Conservation (phyloP, 1,140 invertebrate genomes). For the Halotydeus destructor region DNA sequence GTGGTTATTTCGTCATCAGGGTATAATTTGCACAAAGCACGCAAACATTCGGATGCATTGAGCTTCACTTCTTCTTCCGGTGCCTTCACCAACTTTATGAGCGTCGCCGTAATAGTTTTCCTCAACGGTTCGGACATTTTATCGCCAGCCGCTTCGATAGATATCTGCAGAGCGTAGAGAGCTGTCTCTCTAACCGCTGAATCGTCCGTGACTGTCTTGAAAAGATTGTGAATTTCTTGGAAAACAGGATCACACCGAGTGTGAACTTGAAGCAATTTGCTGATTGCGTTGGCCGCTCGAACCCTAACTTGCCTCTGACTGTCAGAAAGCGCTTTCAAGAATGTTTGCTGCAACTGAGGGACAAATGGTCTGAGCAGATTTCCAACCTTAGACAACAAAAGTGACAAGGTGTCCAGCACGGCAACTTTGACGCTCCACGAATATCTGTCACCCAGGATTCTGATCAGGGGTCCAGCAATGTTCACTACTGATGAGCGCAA, state of each 20-base stretch:
- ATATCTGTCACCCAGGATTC: conserved; percentile 89
- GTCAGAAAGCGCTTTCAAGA: conserved; percentile 79
- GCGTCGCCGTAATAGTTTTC: conserved; percentile 46
- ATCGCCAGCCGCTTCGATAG: conserved; percentile 56
- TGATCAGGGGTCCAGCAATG: conserved; percentile 89
- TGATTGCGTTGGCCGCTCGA: conserved; percentile 64
- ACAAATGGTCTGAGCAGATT: conserved; percentile 88
- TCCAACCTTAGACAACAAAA: conserved; percentile 73
- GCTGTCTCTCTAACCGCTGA: conserved; percentile 50
- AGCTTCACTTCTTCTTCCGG: conserved; percentile 56
- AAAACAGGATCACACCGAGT: conserved; percentile 61
- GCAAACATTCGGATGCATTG: conserved; percentile 64
- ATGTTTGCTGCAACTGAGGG: conserved; percentile 93
- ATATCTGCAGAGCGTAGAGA: conserved; percentile 62
- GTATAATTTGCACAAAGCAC: conserved; percentile 55
- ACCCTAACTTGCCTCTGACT: conserved; percentile 62
- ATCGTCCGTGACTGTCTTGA: conserved; percentile 41
- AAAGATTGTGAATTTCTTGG: conserved; percentile 62
- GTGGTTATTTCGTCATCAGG: conserved; percentile 45
- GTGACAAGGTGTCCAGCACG: conserved; percentile 75
- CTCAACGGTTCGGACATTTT: conserved; percentile 66
- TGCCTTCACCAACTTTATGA: conserved; percentile 42
- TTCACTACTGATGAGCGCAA: conserved; percentile 85
- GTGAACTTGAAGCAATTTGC: conserved; percentile 70
- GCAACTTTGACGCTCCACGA: conserved; percentile 81